A percentile compares a stretch with the other conserved stretches of the same genome.
These are phyloP conservation scores for Parnassius smintheus DNA, from an alignment of 2,888 invertebrate genomes.

Conservation along the genomic window DNA sequence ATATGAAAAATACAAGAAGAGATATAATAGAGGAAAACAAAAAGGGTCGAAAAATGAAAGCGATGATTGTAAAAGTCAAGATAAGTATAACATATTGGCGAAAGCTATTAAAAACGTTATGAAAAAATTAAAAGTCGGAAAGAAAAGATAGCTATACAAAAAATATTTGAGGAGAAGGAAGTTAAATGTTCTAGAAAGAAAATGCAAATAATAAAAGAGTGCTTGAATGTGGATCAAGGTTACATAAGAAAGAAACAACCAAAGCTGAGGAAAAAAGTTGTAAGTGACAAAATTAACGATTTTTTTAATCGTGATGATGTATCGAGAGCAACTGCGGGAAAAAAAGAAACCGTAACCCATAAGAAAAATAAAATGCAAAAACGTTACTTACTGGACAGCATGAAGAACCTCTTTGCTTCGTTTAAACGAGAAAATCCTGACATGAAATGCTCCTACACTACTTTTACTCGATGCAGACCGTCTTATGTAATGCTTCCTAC, in stretches of 20 bases:
- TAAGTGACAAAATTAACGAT: neutral
- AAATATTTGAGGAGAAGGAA: slow-evolving; percentile 10
- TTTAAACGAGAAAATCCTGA: slow-evolving; percentile 11
- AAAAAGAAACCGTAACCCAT: slow-evolving; percentile 7
- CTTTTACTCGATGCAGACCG: slow-evolving; percentile 10
- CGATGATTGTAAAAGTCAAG: no score
- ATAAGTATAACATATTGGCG: no score
- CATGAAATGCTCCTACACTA: slow-evolving; percentile 6
- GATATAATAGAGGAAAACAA: no score
- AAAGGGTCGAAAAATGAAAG: no score
- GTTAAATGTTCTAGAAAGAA: slow-evolving; percentile 7
- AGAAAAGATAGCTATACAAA: slow-evolving; percentile 5
- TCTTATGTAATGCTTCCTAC: neutral
- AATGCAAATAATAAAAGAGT: slow-evolving; percentile 2
- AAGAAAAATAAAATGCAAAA: slow-evolving; percentile 14
- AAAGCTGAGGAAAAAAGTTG: no score
- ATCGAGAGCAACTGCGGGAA: neutral
- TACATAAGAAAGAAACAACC: slow-evolving; percentile 1
- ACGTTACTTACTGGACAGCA: no score
- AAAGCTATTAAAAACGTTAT: no score
- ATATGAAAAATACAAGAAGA: no score
- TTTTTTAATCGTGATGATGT: slow-evolving; percentile 6
- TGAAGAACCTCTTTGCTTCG: no score
- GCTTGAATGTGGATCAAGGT: slow-evolving; percentile 4
- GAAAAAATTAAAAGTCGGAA: no score